Base-by-base conservation (phyloP, 1,140 invertebrate genomes). In the Drosophila lacteicornis region DNA sequence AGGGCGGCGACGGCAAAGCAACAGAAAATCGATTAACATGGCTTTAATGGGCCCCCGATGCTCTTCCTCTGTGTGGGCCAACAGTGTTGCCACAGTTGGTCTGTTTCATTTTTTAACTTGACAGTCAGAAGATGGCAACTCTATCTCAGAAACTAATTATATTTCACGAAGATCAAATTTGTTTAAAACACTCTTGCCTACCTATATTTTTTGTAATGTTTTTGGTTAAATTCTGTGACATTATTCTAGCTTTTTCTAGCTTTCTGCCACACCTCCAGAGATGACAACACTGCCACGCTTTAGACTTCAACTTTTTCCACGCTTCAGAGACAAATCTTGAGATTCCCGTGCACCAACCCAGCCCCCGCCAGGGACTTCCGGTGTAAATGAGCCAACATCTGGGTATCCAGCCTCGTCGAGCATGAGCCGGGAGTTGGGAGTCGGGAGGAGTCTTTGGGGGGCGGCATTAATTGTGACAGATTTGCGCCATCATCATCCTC, bases 11-110 rank as follows among this genome's bases (percentile, higher is more conserved):
- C 45, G 75, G 75, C 77, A 58, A 75, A 66, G 82, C 82, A 85
- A 79, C 79, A 86, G 75, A 86, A 86, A 86, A 86, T 86, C 82
- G 82, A 86, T 86, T 86, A 86, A 86, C 82, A 86, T 69, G 79
- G 82, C 79, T 79, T 86, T 82, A 86, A 86, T 86, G 76, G 62
- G 46, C 25, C 58, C 15, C 33, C 27, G 6, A 38, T 27, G 38
- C 49, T 13, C n/a, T 9, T 25, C 33, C 13, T 27, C 27, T 53
- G 13, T 30, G 13, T 30, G 13, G 19, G 22, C 38, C 49, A 42
- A 69, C 77, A 80, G 62, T 25, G 33, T 12, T 63, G 60, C 3
- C 49, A 22, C 9, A 36, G 33, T 11, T 33, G 7, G 30, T 9
- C 8, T 9, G 7, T 33, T 33, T 33, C 27, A 33, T 33, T 9